Percentiles rank a stretch among this genome's conserved stretches.
Evolutionary conservation across 2,888 invertebrate genomes (phyloP).

Genomic region (Ommatoiulus sabulosus): DNA sequence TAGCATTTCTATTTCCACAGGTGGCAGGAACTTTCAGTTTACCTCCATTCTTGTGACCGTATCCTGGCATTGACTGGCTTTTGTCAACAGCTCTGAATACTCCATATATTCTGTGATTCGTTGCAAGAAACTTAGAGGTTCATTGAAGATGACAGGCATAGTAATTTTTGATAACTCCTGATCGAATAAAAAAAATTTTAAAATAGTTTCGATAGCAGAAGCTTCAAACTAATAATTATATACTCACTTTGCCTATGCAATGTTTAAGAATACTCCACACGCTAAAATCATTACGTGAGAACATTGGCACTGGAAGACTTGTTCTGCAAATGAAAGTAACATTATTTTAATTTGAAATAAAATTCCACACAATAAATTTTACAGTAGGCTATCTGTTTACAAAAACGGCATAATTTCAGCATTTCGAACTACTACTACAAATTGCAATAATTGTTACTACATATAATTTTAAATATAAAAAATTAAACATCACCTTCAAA

Average conservation of each 20-base stretch:
- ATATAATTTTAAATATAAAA: too few species aligned
- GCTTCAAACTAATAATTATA: not conserved
- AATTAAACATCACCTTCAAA: too few species aligned
- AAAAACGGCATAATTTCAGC: too few species aligned
- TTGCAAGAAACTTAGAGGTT: slow-evolving; percentile 94
- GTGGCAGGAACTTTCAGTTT: too few species aligned
- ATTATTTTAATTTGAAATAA: not conserved
- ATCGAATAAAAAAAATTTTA: not conserved
- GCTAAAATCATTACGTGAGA: slow-evolving; percentile 79
- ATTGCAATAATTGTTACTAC: too few species aligned
- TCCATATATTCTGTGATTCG: slow-evolving; percentile 95
- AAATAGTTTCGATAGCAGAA: slow-evolving; percentile 26
- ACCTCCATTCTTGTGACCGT: slow-evolving; percentile 87
- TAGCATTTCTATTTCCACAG: not conserved
- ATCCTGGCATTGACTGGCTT: slow-evolving; percentile 82
- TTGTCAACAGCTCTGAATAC: slow-evolving; percentile 81
- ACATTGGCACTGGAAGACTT: slow-evolving; percentile 68
- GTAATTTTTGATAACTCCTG: slow-evolving; percentile 92
- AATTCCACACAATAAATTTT: too few species aligned
- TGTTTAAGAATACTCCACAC: slow-evolving; percentile 92
- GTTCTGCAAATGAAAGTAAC: slow-evolving; percentile 63
- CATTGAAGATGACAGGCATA: slow-evolving; percentile 97
- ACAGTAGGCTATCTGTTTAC: too few species aligned
- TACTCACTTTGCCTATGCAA: slow-evolving; percentile 76
- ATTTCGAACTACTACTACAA: too few species aligned